Conservation (phyloP, 2,888 invertebrate species). For the Nycteola revayana region DNA sequence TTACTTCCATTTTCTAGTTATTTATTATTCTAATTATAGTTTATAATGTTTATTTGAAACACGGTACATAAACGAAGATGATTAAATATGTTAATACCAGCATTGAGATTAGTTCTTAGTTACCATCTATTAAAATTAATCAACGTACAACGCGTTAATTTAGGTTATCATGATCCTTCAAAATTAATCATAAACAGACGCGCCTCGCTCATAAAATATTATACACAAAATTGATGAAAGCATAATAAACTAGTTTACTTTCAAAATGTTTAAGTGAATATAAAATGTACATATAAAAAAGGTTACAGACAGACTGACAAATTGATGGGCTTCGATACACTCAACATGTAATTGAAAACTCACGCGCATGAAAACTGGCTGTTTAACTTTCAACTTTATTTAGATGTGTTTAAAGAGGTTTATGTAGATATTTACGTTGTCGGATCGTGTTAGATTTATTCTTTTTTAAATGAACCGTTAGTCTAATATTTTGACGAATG, state of each 20-base stretch:
- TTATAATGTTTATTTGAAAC: no score
- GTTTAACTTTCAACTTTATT: constrained; percentile 15
- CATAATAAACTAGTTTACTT: constrained; percentile 72
- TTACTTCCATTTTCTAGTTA: no score
- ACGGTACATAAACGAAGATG: no score
- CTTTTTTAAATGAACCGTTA: constrained; percentile 13
- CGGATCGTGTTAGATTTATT: no score
- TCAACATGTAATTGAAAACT: constrained; percentile 66
- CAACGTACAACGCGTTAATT: neutral
- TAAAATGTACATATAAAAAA: constrained; percentile 40
- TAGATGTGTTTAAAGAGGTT: no score
- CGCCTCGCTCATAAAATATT: constrained; percentile 45
- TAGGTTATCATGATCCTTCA: neutral
- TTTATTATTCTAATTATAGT: no score
- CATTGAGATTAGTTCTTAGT: no score
- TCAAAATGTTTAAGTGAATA: constrained; percentile 65
- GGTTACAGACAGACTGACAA: constrained; percentile 52
- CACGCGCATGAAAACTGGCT: constrained; percentile 48
- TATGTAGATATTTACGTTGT: no score
- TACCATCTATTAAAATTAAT: no score
- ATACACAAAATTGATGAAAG: constrained; percentile 61
- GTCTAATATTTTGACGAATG: constrained; percentile 25
- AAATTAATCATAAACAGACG: constrained; percentile 1
- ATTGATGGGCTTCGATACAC: constrained; percentile 63
- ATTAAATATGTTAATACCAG: no score